Conservation (phyloP, 2,113 vertebrate species). For the Gavialis gangeticus region DNA sequence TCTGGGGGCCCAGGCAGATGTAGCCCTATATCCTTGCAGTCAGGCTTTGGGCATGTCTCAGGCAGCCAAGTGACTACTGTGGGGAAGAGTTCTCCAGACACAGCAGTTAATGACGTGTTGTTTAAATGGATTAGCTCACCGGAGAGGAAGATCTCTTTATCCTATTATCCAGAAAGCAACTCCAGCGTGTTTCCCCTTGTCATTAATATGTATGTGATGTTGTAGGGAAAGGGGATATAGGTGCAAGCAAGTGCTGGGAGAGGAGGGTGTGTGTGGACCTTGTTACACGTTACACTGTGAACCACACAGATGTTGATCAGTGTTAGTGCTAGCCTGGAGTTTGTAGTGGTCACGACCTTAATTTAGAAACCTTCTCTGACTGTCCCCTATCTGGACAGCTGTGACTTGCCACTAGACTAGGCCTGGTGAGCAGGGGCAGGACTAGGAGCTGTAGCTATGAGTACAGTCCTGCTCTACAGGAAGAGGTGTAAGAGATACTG, state of each 20-base stretch:
- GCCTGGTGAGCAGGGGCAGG: too few species aligned
- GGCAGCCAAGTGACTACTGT: neutral
- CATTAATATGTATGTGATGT: neutral
- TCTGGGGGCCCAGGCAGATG: rapidly evolving
- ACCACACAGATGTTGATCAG: too few species aligned
- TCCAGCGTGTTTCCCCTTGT: neutral
- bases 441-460: too few species aligned
- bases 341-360: too few species aligned
- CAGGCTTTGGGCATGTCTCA: neutral
- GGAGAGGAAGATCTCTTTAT: constrained; percentile 28
- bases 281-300: too few species aligned
- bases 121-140: constrained; percentile 23
- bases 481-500: too few species aligned
- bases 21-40: neutral
- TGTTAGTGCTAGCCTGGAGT: too few species aligned
- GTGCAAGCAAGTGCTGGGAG: neutral
- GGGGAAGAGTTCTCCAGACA: rapidly evolving
- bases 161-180: neutral
- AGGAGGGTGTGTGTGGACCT: neutral
- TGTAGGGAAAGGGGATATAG: neutral
- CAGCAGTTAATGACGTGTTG: neutral
- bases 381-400: too few species aligned
- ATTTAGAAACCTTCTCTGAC: too few species aligned
- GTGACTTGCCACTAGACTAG: too few species aligned
- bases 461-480: too few species aligned